phyloP scores from a whole-genome alignment of 2,888 invertebrate species.

The Cremastinae sp. region DNA sequence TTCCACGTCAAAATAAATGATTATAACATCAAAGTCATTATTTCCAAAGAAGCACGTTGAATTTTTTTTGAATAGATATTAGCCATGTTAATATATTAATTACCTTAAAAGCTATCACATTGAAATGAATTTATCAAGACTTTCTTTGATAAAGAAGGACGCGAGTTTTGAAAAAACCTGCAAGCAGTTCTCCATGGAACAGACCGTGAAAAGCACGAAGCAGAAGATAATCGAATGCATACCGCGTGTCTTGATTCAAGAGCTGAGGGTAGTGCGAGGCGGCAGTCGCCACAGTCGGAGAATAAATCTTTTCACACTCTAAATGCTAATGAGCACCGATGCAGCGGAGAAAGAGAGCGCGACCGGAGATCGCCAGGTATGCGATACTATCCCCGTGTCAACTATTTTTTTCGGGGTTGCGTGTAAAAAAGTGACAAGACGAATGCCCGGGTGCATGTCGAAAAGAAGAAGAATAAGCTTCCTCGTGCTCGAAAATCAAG shows the following conservation, averaged over 20 bases:
- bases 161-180: slow-evolving; percentile 29
- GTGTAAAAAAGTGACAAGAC: slow-evolving; percentile 32
- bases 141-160: too few species aligned
- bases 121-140: too few species aligned
- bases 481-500: too few species aligned
- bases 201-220: slow-evolving; percentile 22
- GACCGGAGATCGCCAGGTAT: slow-evolving; percentile 31
- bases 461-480: slow-evolving; percentile 1
- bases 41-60: too few species aligned
- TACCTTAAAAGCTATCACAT: too few species aligned
- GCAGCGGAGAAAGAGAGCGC: slow-evolving; percentile 8
- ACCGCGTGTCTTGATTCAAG: slow-evolving; percentile 70
- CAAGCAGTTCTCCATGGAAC: slow-evolving; percentile 21
- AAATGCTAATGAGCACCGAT: slow-evolving; percentile 73
- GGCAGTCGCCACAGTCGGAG: slow-evolving; percentile 66
- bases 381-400: slow-evolving; percentile 26
- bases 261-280: slow-evolving; percentile 47
- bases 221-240: slow-evolving; percentile 71
- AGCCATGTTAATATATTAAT: too few species aligned
- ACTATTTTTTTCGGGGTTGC: slow-evolving; percentile 12
- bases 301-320: slow-evolving; percentile 74
- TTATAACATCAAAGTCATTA: too few species aligned
- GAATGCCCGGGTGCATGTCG: slow-evolving; percentile 31
- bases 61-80: too few species aligned
- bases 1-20: too few species aligned